These are phyloP conservation scores for Anas bahamensis DNA, from an alignment of 2,797 vertebrate species.

Conservation along the genomic window DNA sequence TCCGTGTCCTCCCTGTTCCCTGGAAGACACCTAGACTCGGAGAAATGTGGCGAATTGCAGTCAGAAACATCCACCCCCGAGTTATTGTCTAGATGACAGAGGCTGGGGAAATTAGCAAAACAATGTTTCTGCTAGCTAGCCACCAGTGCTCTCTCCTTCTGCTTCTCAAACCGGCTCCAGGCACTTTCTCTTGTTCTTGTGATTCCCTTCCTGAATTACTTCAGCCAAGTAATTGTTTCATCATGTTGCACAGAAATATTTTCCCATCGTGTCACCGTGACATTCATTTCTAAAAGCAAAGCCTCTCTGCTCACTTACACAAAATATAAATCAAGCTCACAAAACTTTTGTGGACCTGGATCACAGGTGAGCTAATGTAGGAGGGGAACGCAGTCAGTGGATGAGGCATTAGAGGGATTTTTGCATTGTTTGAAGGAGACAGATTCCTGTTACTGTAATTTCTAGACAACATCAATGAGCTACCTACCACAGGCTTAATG, in stretches of 20 bases:
- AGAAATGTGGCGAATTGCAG: neutral
- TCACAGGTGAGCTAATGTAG: neutral
- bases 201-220: constrained; percentile 62
- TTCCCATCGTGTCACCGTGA: constrained; percentile 50
- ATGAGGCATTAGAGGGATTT: neutral
- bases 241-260: constrained; percentile 61
- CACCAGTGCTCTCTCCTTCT: neutral
- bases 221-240: constrained; percentile 75
- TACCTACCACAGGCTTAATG: neutral
- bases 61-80: neutral
- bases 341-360: neutral
- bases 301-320: neutral
- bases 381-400: neutral
- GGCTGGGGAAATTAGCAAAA: neutral
- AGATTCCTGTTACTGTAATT: neutral
- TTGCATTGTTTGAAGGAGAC: neutral
- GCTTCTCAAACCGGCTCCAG: constrained; percentile 4
- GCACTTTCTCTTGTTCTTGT: constrained; percentile 58
- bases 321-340: neutral
- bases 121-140: neutral
- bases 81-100: neutral
- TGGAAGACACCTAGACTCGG: neutral
- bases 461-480: neutral
- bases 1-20: neutral
- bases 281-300: neutral